Conservation (phyloP, 2,888 invertebrate species). For the Arge pagana region DNA sequence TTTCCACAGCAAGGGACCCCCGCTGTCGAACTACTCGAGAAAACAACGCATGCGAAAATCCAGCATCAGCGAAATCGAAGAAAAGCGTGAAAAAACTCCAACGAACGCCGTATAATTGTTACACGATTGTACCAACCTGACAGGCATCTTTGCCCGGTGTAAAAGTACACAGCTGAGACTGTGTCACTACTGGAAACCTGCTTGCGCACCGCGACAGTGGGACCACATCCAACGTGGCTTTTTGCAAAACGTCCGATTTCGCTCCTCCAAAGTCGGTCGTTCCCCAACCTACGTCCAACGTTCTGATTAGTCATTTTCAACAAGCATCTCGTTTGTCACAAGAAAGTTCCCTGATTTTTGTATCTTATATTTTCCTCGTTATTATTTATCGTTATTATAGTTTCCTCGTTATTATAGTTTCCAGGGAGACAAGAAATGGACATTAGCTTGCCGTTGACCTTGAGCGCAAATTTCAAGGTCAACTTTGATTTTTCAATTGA, state of each 20-base stretch:
- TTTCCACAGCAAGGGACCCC: slow-evolving; percentile 64
- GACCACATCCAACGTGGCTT: slow-evolving; percentile 63
- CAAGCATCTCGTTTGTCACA: background rate
- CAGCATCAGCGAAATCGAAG: background rate
- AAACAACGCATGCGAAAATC: slow-evolving; percentile 1
- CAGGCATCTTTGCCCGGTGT: slow-evolving; percentile 63
- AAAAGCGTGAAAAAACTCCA: background rate
- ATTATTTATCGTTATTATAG: background rate
- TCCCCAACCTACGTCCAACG: slow-evolving; percentile 66
- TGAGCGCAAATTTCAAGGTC: no score
- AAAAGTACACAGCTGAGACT: slow-evolving; percentile 61
- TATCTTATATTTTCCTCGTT: no score
- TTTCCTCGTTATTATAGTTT: background rate
- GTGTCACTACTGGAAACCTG: slow-evolving; percentile 31
- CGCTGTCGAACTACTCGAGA: slow-evolving; percentile 55
- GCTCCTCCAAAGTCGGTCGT: slow-evolving; percentile 60
- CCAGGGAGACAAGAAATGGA: no score
- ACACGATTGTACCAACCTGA: slow-evolving; percentile 56
- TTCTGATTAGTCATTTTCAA: background rate
- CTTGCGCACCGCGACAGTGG: slow-evolving; percentile 56
- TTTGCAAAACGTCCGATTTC: slow-evolving; percentile 59
- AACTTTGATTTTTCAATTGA: no score
- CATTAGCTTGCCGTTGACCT: no score
- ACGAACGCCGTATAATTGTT: background rate
- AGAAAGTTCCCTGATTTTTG: no score